Percentiles rank a stretch among this genome's conserved stretches.
These are phyloP conservation scores for Polia nebulosa DNA, from an alignment of 2,888 invertebrate species.

Conservation along the genomic window DNA sequence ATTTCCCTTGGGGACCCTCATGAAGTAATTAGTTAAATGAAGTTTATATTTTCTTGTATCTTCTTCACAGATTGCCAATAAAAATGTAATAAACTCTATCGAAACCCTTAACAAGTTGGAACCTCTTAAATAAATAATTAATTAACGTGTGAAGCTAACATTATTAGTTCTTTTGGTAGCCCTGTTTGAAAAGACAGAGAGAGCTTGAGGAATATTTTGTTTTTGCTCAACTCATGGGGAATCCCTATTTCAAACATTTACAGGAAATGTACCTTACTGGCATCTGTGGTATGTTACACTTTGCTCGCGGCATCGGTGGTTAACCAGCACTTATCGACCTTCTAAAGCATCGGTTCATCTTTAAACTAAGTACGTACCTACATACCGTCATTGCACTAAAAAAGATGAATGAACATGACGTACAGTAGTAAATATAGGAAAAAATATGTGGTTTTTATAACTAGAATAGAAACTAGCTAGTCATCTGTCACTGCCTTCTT, in stretches of 20 bases:
- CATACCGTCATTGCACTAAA: conserved; percentile 5
- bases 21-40: too few species aligned
- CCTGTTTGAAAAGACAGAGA: conserved; percentile 44
- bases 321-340: not conserved
- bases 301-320: conserved; percentile 1
- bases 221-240: conserved; percentile 27
- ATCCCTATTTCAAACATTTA: conserved; percentile 44
- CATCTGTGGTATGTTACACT: not conserved
- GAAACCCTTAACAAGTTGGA: not conserved
- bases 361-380: not conserved
- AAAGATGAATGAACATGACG: not conserved
- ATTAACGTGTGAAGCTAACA: not conserved
- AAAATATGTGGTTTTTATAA: not conserved
- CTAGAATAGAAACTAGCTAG: not conserved
- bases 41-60: not conserved
- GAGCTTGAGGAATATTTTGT: conserved; percentile 51
- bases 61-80: not conserved
- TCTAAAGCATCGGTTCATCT: not conserved
- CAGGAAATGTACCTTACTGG: conserved; percentile 44
- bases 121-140: too few species aligned
- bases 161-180: conserved; percentile 18
- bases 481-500: not conserved
- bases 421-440: not conserved
- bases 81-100: too few species aligned
- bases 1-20: not conserved